phyloP scores from a whole-genome alignment of 2,797 vertebrate genomes.

The Chelidonichthys spinosus region DNA sequence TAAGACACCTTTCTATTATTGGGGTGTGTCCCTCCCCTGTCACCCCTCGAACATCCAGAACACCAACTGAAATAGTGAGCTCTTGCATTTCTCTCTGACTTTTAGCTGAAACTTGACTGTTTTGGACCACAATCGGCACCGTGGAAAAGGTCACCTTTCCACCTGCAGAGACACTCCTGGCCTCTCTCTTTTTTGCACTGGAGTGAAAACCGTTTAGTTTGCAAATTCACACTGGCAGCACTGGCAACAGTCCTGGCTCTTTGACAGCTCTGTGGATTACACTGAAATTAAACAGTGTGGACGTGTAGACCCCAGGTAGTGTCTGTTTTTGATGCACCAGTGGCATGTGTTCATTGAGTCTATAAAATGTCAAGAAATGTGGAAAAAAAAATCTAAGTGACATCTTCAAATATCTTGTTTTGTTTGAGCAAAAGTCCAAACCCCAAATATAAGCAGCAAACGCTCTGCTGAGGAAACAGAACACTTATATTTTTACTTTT shows the following conservation, averaged over 20 bases:
- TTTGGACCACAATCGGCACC: background rate
- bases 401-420: background rate
- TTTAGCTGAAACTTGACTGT: background rate
- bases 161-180: conserved; percentile 41
- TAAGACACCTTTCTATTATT: background rate
- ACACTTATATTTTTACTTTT: background rate
- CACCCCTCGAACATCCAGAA: background rate
- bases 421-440: background rate
- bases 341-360: background rate
- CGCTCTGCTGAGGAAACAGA: background rate
- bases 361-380: background rate
- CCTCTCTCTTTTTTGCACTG: conserved; percentile 48
- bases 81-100: background rate
- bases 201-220: conserved; percentile 64
- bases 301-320: conserved; percentile 12
- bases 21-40: background rate
- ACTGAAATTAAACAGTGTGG: conserved; percentile 26
- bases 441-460: background rate
- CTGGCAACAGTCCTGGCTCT: conserved; percentile 17
- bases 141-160: conserved; percentile 15
- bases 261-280: conserved; percentile 42
- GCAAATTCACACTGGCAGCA: conserved; percentile 38
- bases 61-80: background rate
- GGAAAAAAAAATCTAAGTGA: background rate
- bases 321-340: conserved; percentile 11